phyloP scores from a whole-genome alignment of 2,797 vertebrate genomes.

The Setipinna tenuifilis region DNA sequence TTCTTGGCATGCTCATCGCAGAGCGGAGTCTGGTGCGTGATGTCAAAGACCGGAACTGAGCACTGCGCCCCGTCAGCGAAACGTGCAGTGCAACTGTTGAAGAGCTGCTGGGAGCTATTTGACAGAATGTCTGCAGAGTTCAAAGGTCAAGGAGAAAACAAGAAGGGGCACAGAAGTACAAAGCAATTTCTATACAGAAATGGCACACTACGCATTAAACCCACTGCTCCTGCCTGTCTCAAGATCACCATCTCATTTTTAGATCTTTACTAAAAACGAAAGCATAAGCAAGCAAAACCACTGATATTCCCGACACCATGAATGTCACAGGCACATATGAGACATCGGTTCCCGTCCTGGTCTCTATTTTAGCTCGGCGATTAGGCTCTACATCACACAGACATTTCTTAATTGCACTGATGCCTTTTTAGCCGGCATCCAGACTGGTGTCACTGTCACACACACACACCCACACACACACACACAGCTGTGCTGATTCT shows the following conservation, averaged over 20 bases:
- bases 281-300: background rate
- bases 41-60: slow-evolving; percentile 97
- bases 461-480: background rate
- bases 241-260: background rate
- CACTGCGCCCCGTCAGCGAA: slow-evolving; percentile 98
- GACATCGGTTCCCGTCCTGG: background rate
- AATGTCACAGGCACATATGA: background rate
- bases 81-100: slow-evolving; percentile 98
- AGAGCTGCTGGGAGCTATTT: slow-evolving; percentile 97
- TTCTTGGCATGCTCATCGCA: slow-evolving; percentile 99
- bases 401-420: background rate
- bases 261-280: background rate
- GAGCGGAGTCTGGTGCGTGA: slow-evolving; percentile 97
- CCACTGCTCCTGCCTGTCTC: background rate
- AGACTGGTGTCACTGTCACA: background rate
- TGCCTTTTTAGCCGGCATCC: background rate
- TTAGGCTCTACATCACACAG: background rate
- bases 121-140: slow-evolving; percentile 87
- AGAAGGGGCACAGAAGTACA: background rate
- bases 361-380: background rate
- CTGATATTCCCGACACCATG: background rate
- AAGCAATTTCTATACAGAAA: background rate
- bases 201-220: background rate
- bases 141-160: slow-evolving; percentile 73
- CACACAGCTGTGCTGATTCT: background rate